These are phyloP conservation scores for Pangasius mekongensis DNA, from an alignment of 2,797 vertebrate species.

Conservation along the genomic window DNA sequence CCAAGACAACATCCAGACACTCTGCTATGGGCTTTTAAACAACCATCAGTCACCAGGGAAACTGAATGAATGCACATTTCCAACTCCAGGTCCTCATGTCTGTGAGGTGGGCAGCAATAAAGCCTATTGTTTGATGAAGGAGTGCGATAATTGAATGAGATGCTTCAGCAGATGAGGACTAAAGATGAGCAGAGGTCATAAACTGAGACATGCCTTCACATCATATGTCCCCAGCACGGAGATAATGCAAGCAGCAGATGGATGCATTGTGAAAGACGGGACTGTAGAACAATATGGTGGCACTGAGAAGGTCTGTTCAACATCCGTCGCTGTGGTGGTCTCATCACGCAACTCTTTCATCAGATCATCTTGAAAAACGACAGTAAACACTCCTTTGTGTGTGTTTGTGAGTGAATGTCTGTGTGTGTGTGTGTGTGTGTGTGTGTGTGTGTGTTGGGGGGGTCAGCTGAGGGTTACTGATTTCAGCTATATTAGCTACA, in stretches of 20 bases:
- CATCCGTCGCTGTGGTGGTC: slow-evolving; percentile 56
- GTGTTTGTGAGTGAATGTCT: neutral
- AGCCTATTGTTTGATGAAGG: slow-evolving; percentile 42
- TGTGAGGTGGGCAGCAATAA: slow-evolving; percentile 46
- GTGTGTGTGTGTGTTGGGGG: neutral
- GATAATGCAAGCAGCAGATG: slow-evolving; percentile 72
- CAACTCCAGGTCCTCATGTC: slow-evolving; percentile 31
- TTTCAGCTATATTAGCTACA: neutral
- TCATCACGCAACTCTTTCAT: slow-evolving; percentile 63
- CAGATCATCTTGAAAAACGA: slow-evolving; percentile 66
- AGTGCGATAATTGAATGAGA: slow-evolving; percentile 53
- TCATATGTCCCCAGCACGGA: slow-evolving; percentile 61
- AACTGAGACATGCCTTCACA: slow-evolving; percentile 61
- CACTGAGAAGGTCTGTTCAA: slow-evolving; percentile 7
- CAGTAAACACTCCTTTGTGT: slow-evolving; percentile 65
- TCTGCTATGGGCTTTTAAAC: slow-evolving; percentile 11
- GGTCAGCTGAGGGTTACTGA: slow-evolving; percentile 20
- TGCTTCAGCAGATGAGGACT: slow-evolving; percentile 60
- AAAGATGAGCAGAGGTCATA: slow-evolving; percentile 57
- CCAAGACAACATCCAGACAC: neutral
- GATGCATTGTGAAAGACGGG: slow-evolving; percentile 59
- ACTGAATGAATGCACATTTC: neutral
- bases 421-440: neutral
- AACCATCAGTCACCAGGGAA: neutral
- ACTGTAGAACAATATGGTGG: slow-evolving; percentile 26